Evolutionary conservation across 2,888 invertebrate genomes (phyloP), one percentile per base, ranked within the genome.

Genomic region (Ennomos erosarius): DNA sequence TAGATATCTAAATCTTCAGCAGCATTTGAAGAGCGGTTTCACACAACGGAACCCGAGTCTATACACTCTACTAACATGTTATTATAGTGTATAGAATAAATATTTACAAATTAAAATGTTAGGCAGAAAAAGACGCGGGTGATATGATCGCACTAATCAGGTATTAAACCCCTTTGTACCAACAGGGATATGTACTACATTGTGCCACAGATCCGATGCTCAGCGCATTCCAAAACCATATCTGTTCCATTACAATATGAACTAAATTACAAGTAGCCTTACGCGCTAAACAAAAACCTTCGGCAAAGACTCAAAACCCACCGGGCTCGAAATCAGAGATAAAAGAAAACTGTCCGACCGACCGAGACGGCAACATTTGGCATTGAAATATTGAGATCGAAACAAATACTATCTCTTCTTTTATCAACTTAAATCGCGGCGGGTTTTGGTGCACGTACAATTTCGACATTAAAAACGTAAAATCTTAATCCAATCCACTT

Each of bases 151-250:
- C 76, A 52, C 55, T 63, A 46, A 38, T 55, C 59, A 76, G 73
- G 68, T 70, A 45, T 51, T 26, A 55, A 67, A 77, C 78, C 87
- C 82, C 78, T 83, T 87, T 87, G 88, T 88, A 88, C 87, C 83
- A 66, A 70, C 74, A 81, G 84, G 85, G 88, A 87, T 85, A 85
- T 87, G 86, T 84, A 78, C 81, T 69, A 73, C 65, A 72, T 79
- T 76, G 76, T 81, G 80, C 84, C 78, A 75, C 50, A 70, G 68
- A 72, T 67, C 56, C 55, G 48, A 58, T 49, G 53, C 46, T 43
- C 50, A 58, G 47, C 39, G 47, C 57, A 47, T 59, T 62, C 45
- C 53, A 37, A 54, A 33, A 58, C 51, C 48, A 48, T 13, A n/a
- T 38, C 13, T 26, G 35, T 46, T 51, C 40, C 39, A 36, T 10